A percentile compares a stretch with the other conserved stretches of the same genome.
These are phyloP conservation scores for Enteromius radiatus DNA, from an alignment of 2,797 vertebrate genomes.

Conservation along the genomic window DNA sequence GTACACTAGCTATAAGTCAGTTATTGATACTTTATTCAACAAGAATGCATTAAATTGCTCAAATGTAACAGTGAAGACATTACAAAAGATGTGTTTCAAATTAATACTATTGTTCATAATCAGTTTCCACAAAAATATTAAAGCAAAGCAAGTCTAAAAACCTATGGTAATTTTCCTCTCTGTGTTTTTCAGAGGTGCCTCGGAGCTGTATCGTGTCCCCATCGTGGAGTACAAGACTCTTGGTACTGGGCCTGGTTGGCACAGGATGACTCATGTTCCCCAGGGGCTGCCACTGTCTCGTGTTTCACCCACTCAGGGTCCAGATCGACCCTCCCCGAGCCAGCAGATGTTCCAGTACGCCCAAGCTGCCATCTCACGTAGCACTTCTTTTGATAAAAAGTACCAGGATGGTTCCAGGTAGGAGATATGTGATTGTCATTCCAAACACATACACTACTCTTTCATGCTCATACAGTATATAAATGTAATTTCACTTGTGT, in stretches of 20 bases:
- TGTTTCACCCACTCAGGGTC: slow-evolving; percentile 80
- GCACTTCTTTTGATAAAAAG: slow-evolving; percentile 86
- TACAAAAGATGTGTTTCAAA: not conserved
- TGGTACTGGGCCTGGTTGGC: slow-evolving; percentile 82
- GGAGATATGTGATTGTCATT: slow-evolving; percentile 3
- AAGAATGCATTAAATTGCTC: not conserved
- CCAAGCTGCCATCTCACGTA: slow-evolving; percentile 82
- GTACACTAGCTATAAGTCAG: not conserved
- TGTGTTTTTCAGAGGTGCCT: slow-evolving; percentile 77
- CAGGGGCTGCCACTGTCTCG: slow-evolving; percentile 80
- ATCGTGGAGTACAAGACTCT: slow-evolving; percentile 84
- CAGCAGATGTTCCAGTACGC: slow-evolving; percentile 83
- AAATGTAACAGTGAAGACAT: not conserved
- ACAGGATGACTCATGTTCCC: slow-evolving; percentile 79
- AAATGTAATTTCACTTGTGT: not conserved
- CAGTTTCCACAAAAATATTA: not conserved
- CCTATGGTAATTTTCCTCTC: not conserved
- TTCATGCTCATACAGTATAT: not conserved
- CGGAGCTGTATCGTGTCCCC: slow-evolving; percentile 84
- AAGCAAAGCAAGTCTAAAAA: not conserved
- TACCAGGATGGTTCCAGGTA: slow-evolving; percentile 85
- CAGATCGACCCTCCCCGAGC: slow-evolving; percentile 79
- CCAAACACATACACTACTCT: not conserved
- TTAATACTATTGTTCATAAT: not conserved
- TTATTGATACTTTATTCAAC: not conserved